phyloP scores from a whole-genome alignment of 2,888 invertebrate species.

The Agrochola lychnidis region DNA sequence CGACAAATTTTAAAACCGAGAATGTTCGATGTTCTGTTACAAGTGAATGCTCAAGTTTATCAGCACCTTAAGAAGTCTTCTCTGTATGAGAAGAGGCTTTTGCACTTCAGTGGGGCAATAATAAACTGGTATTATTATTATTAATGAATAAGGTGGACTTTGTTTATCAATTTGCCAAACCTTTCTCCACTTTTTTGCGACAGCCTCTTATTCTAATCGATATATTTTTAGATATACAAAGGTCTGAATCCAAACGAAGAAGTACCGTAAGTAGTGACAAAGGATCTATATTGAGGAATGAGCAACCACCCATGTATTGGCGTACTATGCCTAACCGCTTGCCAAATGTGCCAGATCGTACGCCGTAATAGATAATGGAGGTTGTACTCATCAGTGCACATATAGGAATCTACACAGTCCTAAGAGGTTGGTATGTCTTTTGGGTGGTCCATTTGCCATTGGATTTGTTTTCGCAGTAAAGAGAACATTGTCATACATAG shows the following conservation, averaged over 20 bases:
- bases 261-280: constrained; percentile 38
- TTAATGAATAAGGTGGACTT: not conserved
- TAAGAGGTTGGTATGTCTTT: not conserved
- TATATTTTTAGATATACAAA: not conserved
- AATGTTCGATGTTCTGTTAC: too few relatives aligned
- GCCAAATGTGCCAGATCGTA: constrained; percentile 54
- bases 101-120: too few relatives aligned
- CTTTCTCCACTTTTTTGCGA: not conserved
- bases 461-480: not conserved
- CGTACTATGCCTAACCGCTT: constrained; percentile 33
- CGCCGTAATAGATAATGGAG: constrained; percentile 25
- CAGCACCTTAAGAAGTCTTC: too few relatives aligned
- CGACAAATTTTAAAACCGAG: too few relatives aligned
- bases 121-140: not conserved
- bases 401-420: not conserved
- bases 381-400: constrained; percentile 6
- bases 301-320: constrained; percentile 29
- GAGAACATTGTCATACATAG: not conserved
- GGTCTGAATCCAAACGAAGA: not conserved
- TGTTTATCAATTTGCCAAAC: not conserved
- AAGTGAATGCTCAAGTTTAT: too few relatives aligned
- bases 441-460: not conserved
- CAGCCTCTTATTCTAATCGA: not conserved
- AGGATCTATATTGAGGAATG: constrained; percentile 43
- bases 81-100: too few relatives aligned